Conservation (phyloP, 92 coral and sea anemone species). For the Umimayanthus kanabou region DNA sequence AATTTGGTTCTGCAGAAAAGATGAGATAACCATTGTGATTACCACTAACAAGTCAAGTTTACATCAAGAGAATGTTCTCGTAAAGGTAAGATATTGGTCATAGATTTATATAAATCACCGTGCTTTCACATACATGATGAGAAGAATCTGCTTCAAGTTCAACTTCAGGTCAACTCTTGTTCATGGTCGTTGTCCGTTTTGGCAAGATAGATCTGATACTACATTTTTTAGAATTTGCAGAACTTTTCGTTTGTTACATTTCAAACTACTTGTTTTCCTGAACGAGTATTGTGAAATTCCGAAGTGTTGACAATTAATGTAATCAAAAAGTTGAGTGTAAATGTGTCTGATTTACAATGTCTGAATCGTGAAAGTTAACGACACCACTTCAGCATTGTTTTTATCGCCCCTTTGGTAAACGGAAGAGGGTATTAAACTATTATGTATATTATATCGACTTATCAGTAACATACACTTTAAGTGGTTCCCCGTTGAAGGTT, state of each 20-base stretch:
- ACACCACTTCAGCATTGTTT: conserved; percentile 1
- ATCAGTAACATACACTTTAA: background rate
- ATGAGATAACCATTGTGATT: background rate
- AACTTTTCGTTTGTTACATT: background rate
- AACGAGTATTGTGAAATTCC: background rate
- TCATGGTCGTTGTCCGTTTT: background rate
- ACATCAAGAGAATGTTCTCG: background rate
- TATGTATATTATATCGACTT: background rate
- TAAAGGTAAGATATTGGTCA: conserved; percentile 2
- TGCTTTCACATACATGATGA: background rate
- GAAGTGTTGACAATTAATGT: background rate
- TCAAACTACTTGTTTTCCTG: background rate
- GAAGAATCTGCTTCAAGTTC: background rate
- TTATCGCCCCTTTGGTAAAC: background rate
- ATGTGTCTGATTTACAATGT: background rate
- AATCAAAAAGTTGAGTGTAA: background rate
- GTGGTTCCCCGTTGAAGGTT: background rate
- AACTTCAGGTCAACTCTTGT: too few species aligned
- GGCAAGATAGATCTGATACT: background rate
- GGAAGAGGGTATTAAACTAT: conserved; percentile 14
- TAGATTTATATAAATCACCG: too few species aligned
- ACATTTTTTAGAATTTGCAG: too few species aligned
- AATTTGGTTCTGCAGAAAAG: conserved; percentile 26
- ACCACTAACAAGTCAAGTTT: background rate
- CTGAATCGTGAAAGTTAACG: background rate